Evolutionary conservation across 1,140 invertebrate species (phyloP).

Genomic region (Bombyx mori): DNA sequence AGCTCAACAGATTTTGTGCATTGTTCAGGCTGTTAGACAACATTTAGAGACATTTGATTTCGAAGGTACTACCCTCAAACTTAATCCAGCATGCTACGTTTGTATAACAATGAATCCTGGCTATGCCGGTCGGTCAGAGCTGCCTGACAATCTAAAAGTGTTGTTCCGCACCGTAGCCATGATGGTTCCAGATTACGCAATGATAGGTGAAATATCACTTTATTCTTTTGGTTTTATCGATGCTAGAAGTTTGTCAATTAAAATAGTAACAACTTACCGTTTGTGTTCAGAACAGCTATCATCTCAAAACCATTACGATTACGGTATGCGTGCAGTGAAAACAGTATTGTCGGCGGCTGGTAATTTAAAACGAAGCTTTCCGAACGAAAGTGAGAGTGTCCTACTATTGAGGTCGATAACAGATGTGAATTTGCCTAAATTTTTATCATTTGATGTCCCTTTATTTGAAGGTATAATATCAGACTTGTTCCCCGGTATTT

Average conservation of each 20-base stretch:
- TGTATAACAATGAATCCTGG: conserved; percentile 95
- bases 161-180: conserved; percentile 91
- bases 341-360: conserved; percentile 84
- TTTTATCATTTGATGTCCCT: conserved; percentile 89
- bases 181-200: conserved; percentile 94
- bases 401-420: conserved; percentile 87
- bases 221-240: conserved; percentile 95
- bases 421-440: conserved; percentile 95
- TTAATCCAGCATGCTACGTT: conserved; percentile 89
- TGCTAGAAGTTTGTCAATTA: conserved; percentile 87
- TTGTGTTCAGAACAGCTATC: conserved; percentile 93
- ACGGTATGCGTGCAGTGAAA: conserved; percentile 88
- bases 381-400: conserved; percentile 84
- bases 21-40: conserved; percentile 84
- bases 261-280: conserved; percentile 94
- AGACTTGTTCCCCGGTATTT: conserved; percentile 90
- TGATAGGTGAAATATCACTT: conserved; percentile 93
- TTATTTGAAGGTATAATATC: conserved; percentile 93
- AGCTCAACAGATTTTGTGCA: conserved; percentile 86
- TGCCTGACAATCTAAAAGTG: conserved; percentile 90
- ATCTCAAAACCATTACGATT: conserved; percentile 95
- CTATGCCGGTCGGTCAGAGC: conserved; percentile 88
- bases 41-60: conserved; percentile 83
- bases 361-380: conserved; percentile 87
- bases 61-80: conserved; percentile 88